Conservation (phyloP, 2,113 vertebrate species). For the Cinclus mexicanus region DNA sequence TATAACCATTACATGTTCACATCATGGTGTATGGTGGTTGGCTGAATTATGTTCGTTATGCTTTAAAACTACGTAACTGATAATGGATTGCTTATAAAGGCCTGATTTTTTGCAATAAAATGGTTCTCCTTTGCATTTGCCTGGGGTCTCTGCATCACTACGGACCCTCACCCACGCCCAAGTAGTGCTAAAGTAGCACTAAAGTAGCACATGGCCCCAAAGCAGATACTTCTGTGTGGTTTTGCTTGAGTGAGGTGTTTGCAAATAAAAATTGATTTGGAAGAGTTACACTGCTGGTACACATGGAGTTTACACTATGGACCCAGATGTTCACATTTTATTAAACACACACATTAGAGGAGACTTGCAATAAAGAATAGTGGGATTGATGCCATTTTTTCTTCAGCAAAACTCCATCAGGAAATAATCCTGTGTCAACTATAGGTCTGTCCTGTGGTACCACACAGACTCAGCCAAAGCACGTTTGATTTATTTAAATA, state of each 20-base stretch:
- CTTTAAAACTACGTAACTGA: not conserved
- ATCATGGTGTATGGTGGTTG: not conserved
- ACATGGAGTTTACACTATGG: not conserved
- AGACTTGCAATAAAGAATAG: slow-evolving; percentile 15
- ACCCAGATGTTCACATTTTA: slow-evolving; percentile 58
- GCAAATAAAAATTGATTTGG: not conserved
- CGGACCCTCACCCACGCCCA: not conserved
- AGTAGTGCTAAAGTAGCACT: not conserved
- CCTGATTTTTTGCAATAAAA: no score
- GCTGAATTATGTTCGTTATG: not conserved
- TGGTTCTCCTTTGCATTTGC: not conserved
- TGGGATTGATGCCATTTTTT: not conserved
- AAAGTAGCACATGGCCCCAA: not conserved
- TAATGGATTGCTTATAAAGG: not conserved
- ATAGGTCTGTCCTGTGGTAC: slow-evolving; percentile 26
- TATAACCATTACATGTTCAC: not conserved
- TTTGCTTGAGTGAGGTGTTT: not conserved
- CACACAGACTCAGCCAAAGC: not conserved
- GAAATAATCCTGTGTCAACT: slow-evolving; percentile 49
- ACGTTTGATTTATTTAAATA: slow-evolving; percentile 42
- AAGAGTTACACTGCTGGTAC: not conserved
- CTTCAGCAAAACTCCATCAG: slow-evolving; percentile 64
- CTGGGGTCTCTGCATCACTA: not conserved
- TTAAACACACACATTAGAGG: slow-evolving; percentile 53
- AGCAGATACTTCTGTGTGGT: not conserved